Base-by-base conservation (phyloP, 2,797 vertebrate genomes). In the Acrossocheilus wenchowensis region DNA sequence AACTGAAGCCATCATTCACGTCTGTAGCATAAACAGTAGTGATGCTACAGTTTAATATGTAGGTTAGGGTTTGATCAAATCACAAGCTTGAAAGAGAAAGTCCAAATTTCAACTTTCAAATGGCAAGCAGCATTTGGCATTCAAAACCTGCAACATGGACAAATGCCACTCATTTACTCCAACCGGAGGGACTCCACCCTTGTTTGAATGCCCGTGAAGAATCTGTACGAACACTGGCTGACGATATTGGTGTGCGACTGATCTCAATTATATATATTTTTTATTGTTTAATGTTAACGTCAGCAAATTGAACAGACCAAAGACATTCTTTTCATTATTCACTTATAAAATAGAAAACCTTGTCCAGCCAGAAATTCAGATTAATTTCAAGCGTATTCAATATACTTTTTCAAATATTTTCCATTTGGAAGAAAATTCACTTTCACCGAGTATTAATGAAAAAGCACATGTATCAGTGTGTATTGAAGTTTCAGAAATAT, bases 111-210 rank as follows among this genome's bases (percentile, higher is more conserved):
- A 66, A 48, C 73, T 86, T 81, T 62, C 54, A 77, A 83, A 74
- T 66, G 30, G 10, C 82, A 21, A 54, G 64, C 77, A 86, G 52
- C 34, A 90, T 91, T 92, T 92, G 89, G 41, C 74, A 88, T 90
- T 91, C 91, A 91, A 92, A 92, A 88, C 79, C 15, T 10, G 6
- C 3, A 80, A 62, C 64, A 81, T 57, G 72, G 43, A 48, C 50
- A 89, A 83, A 83, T 17, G 9, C 19, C 36, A n/a, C 60, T 77
- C 69, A 15, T 79, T 78, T 89, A 66, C 84, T 72, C 77, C 72
- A 72, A 66, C 11, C 52, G 17, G 0, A 50, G 15, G 23, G 71
- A 79, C 66, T 72, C 66, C 57, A 30, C 43, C 50, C 23, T 68
- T 50, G 52, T 45, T 62, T 72, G 52, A 83, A 14, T 45, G 15